phyloP scores from a whole-genome alignment of 2,797 vertebrate genomes.

The Anguilla obscura region DNA sequence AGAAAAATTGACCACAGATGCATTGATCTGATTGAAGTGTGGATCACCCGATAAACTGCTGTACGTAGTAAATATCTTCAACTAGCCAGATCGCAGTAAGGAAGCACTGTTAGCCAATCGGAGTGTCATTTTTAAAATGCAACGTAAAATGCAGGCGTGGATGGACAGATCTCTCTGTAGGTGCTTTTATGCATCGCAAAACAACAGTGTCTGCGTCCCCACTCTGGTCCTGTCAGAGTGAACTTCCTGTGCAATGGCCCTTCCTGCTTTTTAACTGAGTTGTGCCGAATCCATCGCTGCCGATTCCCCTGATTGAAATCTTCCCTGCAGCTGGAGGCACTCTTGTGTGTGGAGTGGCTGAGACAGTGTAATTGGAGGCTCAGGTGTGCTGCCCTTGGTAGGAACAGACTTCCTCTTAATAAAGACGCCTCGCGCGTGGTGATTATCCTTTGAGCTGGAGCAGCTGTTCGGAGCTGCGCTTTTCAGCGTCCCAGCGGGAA shows the following conservation, averaged over 20 bases:
- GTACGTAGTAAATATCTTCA: too few relatives aligned
- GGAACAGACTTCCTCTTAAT: not conserved
- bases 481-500: too few relatives aligned
- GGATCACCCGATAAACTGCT: too few relatives aligned
- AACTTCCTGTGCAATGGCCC: not conserved
- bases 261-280: not conserved
- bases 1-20: too few relatives aligned
- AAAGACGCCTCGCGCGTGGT: not conserved
- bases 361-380: not conserved
- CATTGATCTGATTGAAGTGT: too few relatives aligned
- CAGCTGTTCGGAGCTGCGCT: too few relatives aligned
- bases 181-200: not conserved
- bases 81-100: too few relatives aligned
- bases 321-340: not conserved
- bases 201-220: not conserved
- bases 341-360: not conserved
- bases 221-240: not conserved
- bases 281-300: not conserved
- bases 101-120: not conserved
- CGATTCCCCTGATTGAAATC: not conserved
- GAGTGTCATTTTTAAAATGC: not conserved
- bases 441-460: conserved; percentile 20
- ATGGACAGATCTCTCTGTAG: not conserved
- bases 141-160: not conserved
- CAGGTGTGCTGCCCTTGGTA: conserved; percentile 15